Conservation (phyloP, 92 coral and sea anemone genomes). For the Epizoanthus stellaris region DNA sequence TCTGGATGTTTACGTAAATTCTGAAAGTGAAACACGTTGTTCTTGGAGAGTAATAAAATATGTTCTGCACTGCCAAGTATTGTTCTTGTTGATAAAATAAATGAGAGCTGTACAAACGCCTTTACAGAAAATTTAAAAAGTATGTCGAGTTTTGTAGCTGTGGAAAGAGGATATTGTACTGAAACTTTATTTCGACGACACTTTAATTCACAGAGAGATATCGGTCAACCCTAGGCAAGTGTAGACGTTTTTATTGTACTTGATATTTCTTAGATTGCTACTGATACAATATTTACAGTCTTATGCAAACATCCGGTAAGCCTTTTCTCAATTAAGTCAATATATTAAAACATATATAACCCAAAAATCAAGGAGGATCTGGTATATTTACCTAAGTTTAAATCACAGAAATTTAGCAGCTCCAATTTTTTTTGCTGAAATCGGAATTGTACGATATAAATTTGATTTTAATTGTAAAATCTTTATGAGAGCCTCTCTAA, state of each 20-base stretch:
- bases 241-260: background rate
- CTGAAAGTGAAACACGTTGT: no score
- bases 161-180: no score
- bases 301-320: conserved; percentile 13
- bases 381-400: background rate
- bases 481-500: background rate
- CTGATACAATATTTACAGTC: background rate
- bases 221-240: no score
- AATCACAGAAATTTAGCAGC: background rate
- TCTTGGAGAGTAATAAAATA: no score
- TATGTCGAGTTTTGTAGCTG: no score
- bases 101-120: no score
- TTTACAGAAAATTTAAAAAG: no score
- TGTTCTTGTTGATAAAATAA: no score
- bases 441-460: background rate
- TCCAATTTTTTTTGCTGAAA: background rate
- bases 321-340: background rate
- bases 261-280: background rate
- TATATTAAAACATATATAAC: background rate
- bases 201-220: no score
- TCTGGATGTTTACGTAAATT: no score
- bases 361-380: background rate
- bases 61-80: no score
- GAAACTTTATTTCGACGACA: no score
- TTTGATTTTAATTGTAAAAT: background rate